Evolutionary conservation across 2,113 vertebrate species (phyloP).

Genomic region (Rostratula benghalensis): DNA sequence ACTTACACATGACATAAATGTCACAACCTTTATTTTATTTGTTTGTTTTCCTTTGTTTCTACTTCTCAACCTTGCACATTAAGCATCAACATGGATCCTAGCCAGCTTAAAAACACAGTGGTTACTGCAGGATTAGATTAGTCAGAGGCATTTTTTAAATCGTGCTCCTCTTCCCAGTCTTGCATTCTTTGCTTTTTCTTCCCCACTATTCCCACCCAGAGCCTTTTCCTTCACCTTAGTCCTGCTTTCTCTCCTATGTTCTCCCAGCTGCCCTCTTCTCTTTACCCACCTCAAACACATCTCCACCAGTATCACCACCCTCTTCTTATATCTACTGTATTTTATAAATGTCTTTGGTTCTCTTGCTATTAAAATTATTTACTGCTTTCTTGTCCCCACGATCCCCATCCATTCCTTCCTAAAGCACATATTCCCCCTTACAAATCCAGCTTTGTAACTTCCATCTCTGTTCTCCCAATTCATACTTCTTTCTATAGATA

Average conservation of each 20-base stretch:
- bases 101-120: background rate
- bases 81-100: background rate
- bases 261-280: background rate
- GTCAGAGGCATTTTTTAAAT: background rate
- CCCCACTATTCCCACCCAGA: background rate
- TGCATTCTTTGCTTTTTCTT: background rate
- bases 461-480: background rate
- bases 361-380: background rate
- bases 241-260: background rate
- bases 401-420: background rate
- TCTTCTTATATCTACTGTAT: background rate
- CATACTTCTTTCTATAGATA: background rate
- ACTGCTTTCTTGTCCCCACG: background rate
- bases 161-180: background rate
- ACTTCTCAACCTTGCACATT: background rate
- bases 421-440: background rate
- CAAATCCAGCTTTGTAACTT: background rate
- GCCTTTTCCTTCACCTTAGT: background rate
- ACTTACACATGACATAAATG: background rate
- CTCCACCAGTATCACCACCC: background rate
- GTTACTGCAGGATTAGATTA: background rate
- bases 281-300: background rate
- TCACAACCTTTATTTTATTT: background rate
- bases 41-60: background rate
- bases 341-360: background rate